Evolutionary conservation across 2,888 invertebrate genomes (phyloP), one percentile per base, ranked within the genome.

Genomic region (Philhelius pedissequus): DNA sequence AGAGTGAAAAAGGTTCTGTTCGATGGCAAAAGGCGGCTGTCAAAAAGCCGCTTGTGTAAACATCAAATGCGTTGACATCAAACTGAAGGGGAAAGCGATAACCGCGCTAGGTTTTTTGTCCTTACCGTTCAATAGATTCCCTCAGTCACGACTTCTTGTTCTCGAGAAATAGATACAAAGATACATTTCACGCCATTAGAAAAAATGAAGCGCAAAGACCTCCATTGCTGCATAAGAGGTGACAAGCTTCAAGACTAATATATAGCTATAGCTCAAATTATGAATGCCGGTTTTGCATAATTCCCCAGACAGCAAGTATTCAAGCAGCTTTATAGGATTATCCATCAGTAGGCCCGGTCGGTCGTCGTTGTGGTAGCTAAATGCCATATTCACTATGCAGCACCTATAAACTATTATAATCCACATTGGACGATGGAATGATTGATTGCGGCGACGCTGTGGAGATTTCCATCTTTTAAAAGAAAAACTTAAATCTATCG

Each of bases 31-130:
- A 75, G 77, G 76, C 86, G 69, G 75, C 86, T 86, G 86, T 86
- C 86, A 86, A 81, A 86, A 86, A 73, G 76, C 76, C 80, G 71
- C 76, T 73, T 86, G 86, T 86, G 86, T 86, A 86, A 86, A 86
- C 86, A 86, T 86, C 81, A 86, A 86, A 86, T 81, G 86, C 86
- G 86, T 86, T 86, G 86, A 86, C 86, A 86, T 86, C 86, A 56
- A 68, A 86, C 81, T 76, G 70, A 84, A 80, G 84, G 80, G 84
- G 84, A 84, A 80, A 84, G 80, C 80, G 75, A 80, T 76, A 75
- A 60, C 54, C 75, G 66, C 50, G 1, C 64, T 22, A 9, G 22
- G 15, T 5, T 9, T 11, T 54, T 40, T 48, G 27, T 32, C 58
- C 32, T 25, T 20, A 77, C 40, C n/a, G 20, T 64, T 64, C 64